Evolutionary conservation across 1,140 invertebrate genomes (phyloP).

Genomic region (Harpegnathos saltator): DNA sequence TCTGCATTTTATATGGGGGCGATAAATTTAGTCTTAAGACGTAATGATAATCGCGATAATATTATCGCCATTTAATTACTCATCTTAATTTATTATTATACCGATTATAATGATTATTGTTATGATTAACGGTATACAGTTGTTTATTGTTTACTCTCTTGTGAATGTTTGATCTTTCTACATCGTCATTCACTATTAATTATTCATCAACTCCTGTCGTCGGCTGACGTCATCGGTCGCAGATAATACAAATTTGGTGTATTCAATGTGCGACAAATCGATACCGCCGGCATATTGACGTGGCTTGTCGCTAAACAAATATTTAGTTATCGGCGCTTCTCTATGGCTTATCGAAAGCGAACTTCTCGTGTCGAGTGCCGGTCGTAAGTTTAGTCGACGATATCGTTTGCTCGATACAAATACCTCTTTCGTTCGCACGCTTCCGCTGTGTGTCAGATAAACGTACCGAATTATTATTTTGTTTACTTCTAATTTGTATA

Average conservation of each 20-base stretch:
- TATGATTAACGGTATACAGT: no score
- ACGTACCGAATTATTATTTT: no score
- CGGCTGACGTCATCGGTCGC: background rate
- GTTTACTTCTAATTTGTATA: no score
- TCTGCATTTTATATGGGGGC: no score
- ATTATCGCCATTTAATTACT: no score
- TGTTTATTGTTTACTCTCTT: no score
- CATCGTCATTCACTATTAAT: background rate
- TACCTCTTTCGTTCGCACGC: background rate
- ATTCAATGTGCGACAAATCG: background rate
- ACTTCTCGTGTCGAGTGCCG: slow-evolving; percentile 17
- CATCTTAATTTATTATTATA: no score
- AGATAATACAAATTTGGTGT: background rate
- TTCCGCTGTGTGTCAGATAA: background rate
- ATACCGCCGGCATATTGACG: background rate
- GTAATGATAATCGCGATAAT: no score
- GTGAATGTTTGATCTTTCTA: background rate
- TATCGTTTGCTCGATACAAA: background rate
- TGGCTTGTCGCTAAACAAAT: slow-evolving; percentile 43
- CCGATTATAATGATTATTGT: no score
- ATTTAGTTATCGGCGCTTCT: slow-evolving; percentile 2
- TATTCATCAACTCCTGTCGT: slow-evolving; percentile 7
- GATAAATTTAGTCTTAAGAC: no score
- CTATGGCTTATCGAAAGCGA: background rate
- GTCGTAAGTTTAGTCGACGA: background rate